Percentiles rank a stretch among this genome's conserved stretches.
These are phyloP conservation scores for Poecile montanus DNA, from an alignment of 2,797 vertebrate species.

Conservation along the genomic window DNA sequence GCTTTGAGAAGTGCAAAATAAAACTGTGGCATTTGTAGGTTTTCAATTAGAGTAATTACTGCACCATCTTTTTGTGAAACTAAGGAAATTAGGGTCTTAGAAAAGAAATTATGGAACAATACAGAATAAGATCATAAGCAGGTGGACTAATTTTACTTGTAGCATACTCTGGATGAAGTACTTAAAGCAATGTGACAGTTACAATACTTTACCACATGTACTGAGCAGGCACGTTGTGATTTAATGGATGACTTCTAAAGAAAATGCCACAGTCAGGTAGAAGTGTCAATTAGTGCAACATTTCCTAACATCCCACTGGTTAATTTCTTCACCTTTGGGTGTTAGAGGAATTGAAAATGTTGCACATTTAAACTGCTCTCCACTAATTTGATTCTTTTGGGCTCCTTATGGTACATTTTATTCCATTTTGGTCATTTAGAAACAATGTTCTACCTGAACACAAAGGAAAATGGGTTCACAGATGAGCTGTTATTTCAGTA, in stretches of 20 bases:
- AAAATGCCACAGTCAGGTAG: not conserved
- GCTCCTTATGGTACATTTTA: not conserved
- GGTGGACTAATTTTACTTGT: not conserved
- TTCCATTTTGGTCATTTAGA: constrained; percentile 9
- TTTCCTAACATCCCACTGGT: not conserved
- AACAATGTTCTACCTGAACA: not conserved
- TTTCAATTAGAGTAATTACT: not conserved
- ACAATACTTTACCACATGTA: not conserved
- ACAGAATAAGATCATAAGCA: not conserved
- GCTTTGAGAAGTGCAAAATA: not conserved
- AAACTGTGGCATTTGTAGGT: not conserved
- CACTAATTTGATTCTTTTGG: not conserved
- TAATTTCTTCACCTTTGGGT: not conserved
- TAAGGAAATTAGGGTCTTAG: not conserved
- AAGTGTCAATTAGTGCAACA: constrained; percentile 12
- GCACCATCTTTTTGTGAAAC: not conserved
- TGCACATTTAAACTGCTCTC: not conserved
- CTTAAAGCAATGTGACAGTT: not conserved
- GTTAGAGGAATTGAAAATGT: not conserved
- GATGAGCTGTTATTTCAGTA: not conserved
- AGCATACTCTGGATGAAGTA: not conserved
- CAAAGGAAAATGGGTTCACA: not conserved
- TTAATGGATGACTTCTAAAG: not conserved
- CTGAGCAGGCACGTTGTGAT: not conserved
- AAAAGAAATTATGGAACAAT: not conserved